Evolutionary conservation across 1,140 invertebrate genomes (phyloP), one percentile per base, ranked within the genome.

Genomic region (Archegozetes longisetosus): DNA sequence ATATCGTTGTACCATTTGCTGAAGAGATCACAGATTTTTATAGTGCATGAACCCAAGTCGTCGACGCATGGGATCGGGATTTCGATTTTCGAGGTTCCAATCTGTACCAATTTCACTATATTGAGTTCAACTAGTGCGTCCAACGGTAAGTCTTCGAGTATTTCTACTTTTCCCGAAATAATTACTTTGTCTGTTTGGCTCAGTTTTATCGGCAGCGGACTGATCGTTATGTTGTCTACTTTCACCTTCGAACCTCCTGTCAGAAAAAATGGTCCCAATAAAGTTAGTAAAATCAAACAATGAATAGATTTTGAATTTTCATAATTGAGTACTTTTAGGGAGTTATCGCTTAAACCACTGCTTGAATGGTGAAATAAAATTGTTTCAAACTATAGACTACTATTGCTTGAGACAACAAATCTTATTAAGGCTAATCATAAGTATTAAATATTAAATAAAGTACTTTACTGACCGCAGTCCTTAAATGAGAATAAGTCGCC

Each of bases 21-120:
- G 22, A 57, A 57, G 4, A 57, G 32, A 22, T 57, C 55, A 29
- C 55, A 57, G 12, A 57, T 28, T 22, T 52, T 52, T 28, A 57
- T 22, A 12, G 4, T 20, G 22, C 55, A 57, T 22, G 32, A 48
- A 22, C 55, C 55, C 32, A 57, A 53, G 14, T 29, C 55, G 25
- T 57, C 32, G 28, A 57, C 12, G 25, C 55, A 57, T 28, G 55
- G 55, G 6, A 57, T 17, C 2, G 27, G 12, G 3, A 57, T 14
- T 12, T 3, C 3, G 12, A 57, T 32, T 27, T 3, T 40, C 12
- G 6, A 12, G 28, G 13, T 13, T 3, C 28, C 55, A 53, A 57
- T 24, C n/a, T 23, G 14, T 14, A 57, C 13, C 28, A 29, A 17
- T 50, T 57, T 57, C 14, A 17, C 47, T 12, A 57, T 46, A 9